These are phyloP conservation scores for Rallus limicola DNA, from an alignment of 2,113 vertebrate species.

Conservation along the genomic window DNA sequence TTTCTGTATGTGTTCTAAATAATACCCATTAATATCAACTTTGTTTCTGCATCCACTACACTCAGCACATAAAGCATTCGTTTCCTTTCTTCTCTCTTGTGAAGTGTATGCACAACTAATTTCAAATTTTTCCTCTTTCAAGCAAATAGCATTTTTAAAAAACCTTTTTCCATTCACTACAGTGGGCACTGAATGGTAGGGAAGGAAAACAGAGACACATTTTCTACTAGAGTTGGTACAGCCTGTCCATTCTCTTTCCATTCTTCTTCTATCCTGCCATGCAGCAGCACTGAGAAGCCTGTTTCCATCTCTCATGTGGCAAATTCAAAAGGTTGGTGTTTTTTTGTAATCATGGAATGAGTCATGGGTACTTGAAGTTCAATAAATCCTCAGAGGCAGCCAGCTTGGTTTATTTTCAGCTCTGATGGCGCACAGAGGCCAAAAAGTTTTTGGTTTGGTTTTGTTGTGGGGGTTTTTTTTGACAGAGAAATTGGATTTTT, in stretches of 20 bases:
- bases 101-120: background rate
- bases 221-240: background rate
- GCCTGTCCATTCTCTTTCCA: background rate
- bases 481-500: background rate
- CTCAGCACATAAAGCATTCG: background rate
- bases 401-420: constrained; percentile 49
- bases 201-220: background rate
- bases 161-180: background rate
- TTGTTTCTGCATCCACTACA: background rate
- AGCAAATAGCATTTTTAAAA: background rate
- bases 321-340: background rate
- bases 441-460: background rate
- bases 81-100: background rate
- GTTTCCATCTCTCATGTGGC: background rate
- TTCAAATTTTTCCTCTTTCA: background rate
- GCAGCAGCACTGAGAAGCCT: background rate
- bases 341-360: background rate
- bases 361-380: background rate
- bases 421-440: background rate
- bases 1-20: background rate
- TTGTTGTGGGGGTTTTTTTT: background rate
- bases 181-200: background rate
- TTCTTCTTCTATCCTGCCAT: background rate
- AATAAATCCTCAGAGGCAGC: constrained; percentile 16
- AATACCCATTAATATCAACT: background rate